A percentile compares a stretch with the other conserved stretches of the same genome.
Conservation (phyloP, 2,113 vertebrate species). For the Plectropomus leopardus region DNA sequence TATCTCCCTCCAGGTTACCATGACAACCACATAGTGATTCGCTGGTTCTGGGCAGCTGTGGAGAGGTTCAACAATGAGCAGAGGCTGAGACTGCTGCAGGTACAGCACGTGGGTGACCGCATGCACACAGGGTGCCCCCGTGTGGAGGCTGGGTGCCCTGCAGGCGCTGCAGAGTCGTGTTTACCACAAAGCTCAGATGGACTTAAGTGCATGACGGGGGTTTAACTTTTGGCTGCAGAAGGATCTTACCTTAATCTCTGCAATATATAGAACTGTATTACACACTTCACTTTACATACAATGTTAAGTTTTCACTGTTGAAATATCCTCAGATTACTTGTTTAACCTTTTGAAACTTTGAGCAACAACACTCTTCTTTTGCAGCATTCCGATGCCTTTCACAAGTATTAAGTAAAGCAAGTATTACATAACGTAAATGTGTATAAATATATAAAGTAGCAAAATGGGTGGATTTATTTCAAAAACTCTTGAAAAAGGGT, state of each 20-base stretch:
- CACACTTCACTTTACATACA: neutral
- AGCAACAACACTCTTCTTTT: no score
- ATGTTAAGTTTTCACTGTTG: neutral
- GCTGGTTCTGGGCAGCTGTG: conserved; percentile 99
- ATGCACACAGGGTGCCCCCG: conserved; percentile 35
- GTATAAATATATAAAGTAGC: no score
- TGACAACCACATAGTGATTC: conserved; percentile 98
- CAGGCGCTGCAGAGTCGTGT: neutral
- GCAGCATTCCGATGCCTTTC: no score
- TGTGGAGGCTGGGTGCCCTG: conserved; percentile 42
- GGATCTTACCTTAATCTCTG: neutral
- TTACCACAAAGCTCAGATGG: neutral
- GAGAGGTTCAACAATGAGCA: conserved; percentile 99
- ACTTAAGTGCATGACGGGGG: neutral
- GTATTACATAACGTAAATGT: no score
- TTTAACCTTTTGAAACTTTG: no score
- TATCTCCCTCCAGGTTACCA: conserved; percentile 90
- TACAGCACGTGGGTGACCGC: conserved; percentile 62
- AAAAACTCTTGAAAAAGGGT: no score
- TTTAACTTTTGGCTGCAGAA: neutral
- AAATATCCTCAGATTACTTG: neutral
- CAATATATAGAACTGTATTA: neutral
- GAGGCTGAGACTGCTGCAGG: conserved; percentile 95
- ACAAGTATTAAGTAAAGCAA: no score
- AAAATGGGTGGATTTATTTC: no score